phyloP scores from a whole-genome alignment of 2,888 invertebrate genomes.

The Danaus chrysippus region DNA sequence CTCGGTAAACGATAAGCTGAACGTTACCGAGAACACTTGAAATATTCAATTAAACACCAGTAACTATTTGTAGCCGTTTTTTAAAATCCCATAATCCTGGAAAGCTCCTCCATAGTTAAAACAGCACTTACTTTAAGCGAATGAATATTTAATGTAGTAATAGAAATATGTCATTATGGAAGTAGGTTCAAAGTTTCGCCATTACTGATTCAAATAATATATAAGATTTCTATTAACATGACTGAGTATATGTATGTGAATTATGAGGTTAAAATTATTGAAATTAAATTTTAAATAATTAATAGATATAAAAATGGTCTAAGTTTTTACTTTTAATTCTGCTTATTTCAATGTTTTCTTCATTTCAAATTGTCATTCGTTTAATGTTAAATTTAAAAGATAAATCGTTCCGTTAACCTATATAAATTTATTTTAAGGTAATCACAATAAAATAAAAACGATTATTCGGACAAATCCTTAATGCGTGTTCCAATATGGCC shows the following conservation, averaged over 20 bases:
- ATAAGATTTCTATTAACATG: too few species aligned
- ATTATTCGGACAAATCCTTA: constrained; percentile 53
- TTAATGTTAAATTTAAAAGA: too few species aligned
- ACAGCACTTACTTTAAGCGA: background rate
- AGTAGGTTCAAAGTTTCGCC: background rate
- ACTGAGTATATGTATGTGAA: too few species aligned
- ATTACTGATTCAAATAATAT: too few species aligned
- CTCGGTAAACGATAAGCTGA: constrained; percentile 17
- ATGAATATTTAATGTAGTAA: background rate
- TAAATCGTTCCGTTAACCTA: constrained; percentile 13
- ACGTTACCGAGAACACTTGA: constrained; percentile 47
- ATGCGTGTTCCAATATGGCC: constrained; percentile 42
- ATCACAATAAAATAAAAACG: constrained; percentile 42
- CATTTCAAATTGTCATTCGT: too few species aligned
- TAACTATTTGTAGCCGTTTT: constrained; percentile 44
- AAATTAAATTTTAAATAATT: too few species aligned
- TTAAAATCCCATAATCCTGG: constrained; percentile 33
- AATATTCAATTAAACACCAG: constrained; percentile 55
- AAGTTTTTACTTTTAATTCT: too few species aligned
- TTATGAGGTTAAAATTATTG: too few species aligned
- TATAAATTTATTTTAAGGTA: constrained; percentile 21
- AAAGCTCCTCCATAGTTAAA: constrained; percentile 11
- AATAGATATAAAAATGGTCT: too few species aligned
- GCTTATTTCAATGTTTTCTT: too few species aligned
- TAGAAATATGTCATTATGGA: background rate